A percentile compares a stretch with the other conserved stretches of the same genome.
phyloP scores from a whole-genome alignment of 1,140 invertebrate species.

The Chironomus tepperi region DNA sequence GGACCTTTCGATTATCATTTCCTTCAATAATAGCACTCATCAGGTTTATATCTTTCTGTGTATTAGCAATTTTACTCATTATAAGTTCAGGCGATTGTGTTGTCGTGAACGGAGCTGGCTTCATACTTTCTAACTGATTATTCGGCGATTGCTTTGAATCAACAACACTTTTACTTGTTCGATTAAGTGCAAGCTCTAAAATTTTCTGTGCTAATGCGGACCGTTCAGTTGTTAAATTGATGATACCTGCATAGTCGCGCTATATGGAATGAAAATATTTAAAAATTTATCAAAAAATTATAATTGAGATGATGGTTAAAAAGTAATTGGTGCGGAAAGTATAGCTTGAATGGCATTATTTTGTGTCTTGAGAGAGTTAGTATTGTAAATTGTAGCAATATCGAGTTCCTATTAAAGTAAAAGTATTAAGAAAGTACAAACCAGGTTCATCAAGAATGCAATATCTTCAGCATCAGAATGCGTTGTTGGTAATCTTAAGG shows the following conservation, averaged over 20 bases:
- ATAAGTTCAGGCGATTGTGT: conserved; percentile 39
- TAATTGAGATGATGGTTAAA: background rate
- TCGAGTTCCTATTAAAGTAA: background rate
- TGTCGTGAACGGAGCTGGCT: background rate
- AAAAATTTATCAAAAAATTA: conserved; percentile 7
- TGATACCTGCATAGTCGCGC: conserved; percentile 27
- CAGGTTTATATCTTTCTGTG: conserved; percentile 12
- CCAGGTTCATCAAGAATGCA: conserved; percentile 43
- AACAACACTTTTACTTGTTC: conserved; percentile 28
- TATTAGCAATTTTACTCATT: conserved; percentile 30
- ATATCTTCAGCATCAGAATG: conserved; percentile 45
- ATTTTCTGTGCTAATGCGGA: conserved; percentile 43
- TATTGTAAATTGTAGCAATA: background rate
- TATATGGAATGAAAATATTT: conserved; percentile 21
- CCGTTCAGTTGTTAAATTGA: conserved; percentile 31
- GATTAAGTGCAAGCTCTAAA: conserved; percentile 44
- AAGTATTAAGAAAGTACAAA: conserved; percentile 32
- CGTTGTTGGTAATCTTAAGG: conserved; percentile 35
- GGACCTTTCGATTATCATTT: background rate
- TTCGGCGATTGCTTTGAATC: background rate
- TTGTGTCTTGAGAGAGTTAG: background rate
- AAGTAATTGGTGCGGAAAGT: background rate
- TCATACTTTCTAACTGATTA: background rate
- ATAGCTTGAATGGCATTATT: background rate
- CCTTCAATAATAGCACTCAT: background rate